Evolutionary conservation across 2,113 vertebrate genomes (phyloP).

Genomic region (Cyphomyrus discorhynchus): DNA sequence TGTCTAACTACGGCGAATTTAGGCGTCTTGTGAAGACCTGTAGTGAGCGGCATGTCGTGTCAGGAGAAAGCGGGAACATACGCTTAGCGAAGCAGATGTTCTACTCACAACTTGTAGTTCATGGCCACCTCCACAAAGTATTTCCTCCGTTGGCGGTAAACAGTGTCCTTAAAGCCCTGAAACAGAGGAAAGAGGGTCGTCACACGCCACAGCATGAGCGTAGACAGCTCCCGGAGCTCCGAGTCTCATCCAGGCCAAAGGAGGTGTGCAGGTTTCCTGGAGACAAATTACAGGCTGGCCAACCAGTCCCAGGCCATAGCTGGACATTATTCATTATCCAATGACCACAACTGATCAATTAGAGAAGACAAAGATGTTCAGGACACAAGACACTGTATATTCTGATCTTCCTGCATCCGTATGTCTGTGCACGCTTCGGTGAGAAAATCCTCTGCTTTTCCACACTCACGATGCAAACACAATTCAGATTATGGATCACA

Average conservation of each 20-base stretch:
- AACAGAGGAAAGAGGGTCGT: constrained; percentile 35
- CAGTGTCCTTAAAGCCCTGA: constrained; percentile 94
- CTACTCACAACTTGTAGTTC: constrained; percentile 95
- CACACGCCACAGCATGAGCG: background rate
- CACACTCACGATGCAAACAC: background rate
- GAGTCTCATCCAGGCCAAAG: background rate
- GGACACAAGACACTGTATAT: background rate
- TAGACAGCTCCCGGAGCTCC: background rate
- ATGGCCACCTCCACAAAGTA: constrained; percentile 98
- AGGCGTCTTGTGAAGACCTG: background rate
- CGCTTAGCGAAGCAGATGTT: constrained; percentile 7
- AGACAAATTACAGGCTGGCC: background rate
- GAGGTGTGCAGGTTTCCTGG: background rate
- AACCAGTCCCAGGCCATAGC: background rate
- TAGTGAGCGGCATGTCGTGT: background rate
- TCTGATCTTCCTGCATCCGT: background rate
- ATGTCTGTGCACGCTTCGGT: background rate
- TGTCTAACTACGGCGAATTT: background rate
- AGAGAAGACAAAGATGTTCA: background rate
- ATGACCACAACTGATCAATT: background rate
- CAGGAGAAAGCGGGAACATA: background rate
- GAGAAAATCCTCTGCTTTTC: background rate
- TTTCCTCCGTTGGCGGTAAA: constrained; percentile 92
- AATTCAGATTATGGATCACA: background rate
- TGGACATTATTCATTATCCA: background rate